phyloP scores from a whole-genome alignment of 1,140 invertebrate genomes.

The Drosophila triauraria region DNA sequence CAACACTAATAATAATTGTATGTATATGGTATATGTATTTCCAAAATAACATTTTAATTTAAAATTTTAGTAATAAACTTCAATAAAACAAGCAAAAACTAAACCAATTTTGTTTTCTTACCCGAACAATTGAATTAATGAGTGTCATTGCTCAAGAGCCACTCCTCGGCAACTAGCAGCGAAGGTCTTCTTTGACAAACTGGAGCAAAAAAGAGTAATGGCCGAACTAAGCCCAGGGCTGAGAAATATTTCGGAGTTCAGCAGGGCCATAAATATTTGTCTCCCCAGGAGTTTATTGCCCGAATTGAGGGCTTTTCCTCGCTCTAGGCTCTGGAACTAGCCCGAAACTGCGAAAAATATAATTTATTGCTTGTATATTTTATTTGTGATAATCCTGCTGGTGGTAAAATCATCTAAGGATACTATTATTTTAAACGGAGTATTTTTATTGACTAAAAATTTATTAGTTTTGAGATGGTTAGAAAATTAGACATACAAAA shows the following conservation, averaged over 20 bases:
- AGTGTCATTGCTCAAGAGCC: slow-evolving; percentile 32
- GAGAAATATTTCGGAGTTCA: slow-evolving; percentile 59
- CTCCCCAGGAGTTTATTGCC: slow-evolving; percentile 33
- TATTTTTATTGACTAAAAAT: no score
- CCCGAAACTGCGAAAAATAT: not conserved
- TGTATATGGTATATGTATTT: slow-evolving; percentile 66
- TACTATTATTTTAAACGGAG: not conserved
- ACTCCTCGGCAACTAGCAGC: slow-evolving; percentile 15
- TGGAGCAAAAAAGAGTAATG: slow-evolving; percentile 55
- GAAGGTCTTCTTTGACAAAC: slow-evolving; percentile 33
- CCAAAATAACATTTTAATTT: slow-evolving; percentile 60
- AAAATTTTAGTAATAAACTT: slow-evolving; percentile 68
- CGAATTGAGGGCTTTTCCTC: slow-evolving; percentile 13
- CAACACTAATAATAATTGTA: slow-evolving; percentile 54
- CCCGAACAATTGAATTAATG: slow-evolving; percentile 39
- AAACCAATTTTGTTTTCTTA: slow-evolving; percentile 26
- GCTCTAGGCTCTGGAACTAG: not conserved
- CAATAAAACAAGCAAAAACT: slow-evolving; percentile 56
- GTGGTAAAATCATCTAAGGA: not conserved
- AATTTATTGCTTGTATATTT: slow-evolving; percentile 12
- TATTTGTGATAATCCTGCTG: not conserved
- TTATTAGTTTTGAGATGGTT: no score
- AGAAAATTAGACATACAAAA: not conserved
- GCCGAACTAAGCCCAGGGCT: slow-evolving; percentile 35
- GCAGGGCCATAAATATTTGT: slow-evolving; percentile 58